These are phyloP conservation scores for Pollicipes pollicipes DNA, from an alignment of 1,140 invertebrate genomes.

Conservation along the genomic window DNA sequence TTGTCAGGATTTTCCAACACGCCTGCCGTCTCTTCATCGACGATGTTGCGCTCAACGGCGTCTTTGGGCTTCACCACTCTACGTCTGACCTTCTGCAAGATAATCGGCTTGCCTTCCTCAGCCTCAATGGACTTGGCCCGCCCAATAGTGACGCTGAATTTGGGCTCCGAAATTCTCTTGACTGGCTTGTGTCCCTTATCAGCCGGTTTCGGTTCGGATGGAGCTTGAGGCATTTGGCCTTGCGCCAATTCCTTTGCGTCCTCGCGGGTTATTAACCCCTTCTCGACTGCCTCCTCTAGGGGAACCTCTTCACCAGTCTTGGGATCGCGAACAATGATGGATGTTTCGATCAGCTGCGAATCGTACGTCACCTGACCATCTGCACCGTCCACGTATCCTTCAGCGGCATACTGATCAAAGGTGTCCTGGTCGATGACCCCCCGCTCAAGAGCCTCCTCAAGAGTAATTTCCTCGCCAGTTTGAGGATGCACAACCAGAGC, in stretches of 20 bases:
- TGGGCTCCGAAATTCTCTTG: slow-evolving; percentile 35
- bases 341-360: slow-evolving; percentile 12
- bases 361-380: neutral
- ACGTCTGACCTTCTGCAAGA: slow-evolving; percentile 58
- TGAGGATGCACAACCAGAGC: slow-evolving; percentile 13
- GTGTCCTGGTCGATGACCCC: slow-evolving; percentile 55
- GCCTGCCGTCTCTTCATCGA: slow-evolving; percentile 50
- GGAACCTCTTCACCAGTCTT: slow-evolving; percentile 52
- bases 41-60: slow-evolving; percentile 48
- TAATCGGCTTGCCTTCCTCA: slow-evolving; percentile 43
- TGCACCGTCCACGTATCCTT: slow-evolving; percentile 13
- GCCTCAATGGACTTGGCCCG: slow-evolving; percentile 35
- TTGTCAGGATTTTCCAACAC: slow-evolving; percentile 41
- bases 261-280: slow-evolving; percentile 31
- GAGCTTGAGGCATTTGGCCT: neutral
- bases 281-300: slow-evolving; percentile 41
- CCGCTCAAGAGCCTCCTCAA: slow-evolving; percentile 25
- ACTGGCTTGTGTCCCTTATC: neutral
- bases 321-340: slow-evolving; percentile 42
- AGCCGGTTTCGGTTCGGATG: slow-evolving; percentile 1
- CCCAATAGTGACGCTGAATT: slow-evolving; percentile 43
- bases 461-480: slow-evolving; percentile 18
- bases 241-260: slow-evolving; percentile 22
- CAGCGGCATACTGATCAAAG: slow-evolving; percentile 29
- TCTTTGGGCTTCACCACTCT: slow-evolving; percentile 48